Evolutionary conservation across 2,113 vertebrate genomes (phyloP).

Genomic region (Natator depressus): DNA sequence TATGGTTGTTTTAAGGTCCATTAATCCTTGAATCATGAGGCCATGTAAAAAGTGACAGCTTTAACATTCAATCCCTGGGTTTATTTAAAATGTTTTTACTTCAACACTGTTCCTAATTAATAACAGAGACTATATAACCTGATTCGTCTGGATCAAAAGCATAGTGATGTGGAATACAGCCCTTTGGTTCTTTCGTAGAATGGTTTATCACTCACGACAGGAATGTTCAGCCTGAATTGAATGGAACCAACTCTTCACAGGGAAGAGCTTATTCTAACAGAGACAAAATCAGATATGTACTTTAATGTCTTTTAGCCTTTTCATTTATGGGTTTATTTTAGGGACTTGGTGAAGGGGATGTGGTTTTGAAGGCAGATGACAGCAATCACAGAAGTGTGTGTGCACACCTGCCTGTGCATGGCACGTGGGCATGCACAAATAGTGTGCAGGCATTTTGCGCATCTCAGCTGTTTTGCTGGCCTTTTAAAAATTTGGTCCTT

Average conservation of each 20-base stretch:
- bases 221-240: not conserved
- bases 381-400: not conserved
- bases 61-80: conserved; percentile 75
- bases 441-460: not conserved
- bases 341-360: not conserved
- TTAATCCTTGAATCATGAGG: conserved; percentile 86
- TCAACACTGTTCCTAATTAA: conserved; percentile 79
- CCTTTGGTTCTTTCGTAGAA: not conserved
- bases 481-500: not conserved
- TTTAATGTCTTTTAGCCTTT: conserved; percentile 24
- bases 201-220: conserved; percentile 25
- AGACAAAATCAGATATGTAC: conserved; percentile 12
- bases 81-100: conserved; percentile 81
- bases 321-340: conserved; percentile 41
- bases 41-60: conserved; percentile 81
- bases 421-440: not conserved
- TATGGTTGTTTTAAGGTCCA: conserved; percentile 84
- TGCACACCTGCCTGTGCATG: not conserved
- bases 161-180: conserved; percentile 9
- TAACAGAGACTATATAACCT: conserved; percentile 63
- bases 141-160: conserved; percentile 67
- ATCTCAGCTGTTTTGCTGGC: not conserved
- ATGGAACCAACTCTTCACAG: not conserved
- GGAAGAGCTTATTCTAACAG: not conserved
- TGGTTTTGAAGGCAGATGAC: not conserved